phyloP scores from a whole-genome alignment of 2,797 vertebrate species.

The Microctenopoma steveboyesi region DNA sequence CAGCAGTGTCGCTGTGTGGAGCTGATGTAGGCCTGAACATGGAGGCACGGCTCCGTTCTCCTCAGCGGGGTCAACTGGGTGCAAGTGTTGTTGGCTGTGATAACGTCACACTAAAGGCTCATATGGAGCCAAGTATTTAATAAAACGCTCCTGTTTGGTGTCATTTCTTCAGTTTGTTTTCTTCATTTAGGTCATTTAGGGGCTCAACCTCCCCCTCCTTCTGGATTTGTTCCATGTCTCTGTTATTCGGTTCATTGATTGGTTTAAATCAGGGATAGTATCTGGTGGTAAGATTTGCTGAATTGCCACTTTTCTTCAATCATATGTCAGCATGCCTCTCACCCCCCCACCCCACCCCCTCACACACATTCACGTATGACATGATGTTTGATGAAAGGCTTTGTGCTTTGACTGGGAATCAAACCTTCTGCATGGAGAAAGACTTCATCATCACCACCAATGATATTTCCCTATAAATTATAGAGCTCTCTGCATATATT shows the following conservation, averaged over 20 bases:
- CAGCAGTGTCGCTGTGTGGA: slow-evolving; percentile 7
- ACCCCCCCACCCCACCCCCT: neutral
- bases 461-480: neutral
- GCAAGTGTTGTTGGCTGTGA: slow-evolving; percentile 28
- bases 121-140: neutral
- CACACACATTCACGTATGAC: slow-evolving; percentile 1
- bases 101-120: neutral
- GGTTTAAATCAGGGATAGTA: neutral
- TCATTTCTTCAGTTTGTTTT: neutral
- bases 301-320: neutral
- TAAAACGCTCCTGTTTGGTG: neutral
- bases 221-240: slow-evolving; percentile 36
- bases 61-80: slow-evolving; percentile 62
- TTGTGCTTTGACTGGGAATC: slow-evolving; percentile 12
- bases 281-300: neutral
- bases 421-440: slow-evolving; percentile 10
- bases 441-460: neutral
- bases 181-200: neutral
- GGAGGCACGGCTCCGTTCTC: slow-evolving; percentile 43
- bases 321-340: neutral
- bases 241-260: slow-evolving; percentile 21
- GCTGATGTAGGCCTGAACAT: slow-evolving; percentile 46
- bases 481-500: no score
- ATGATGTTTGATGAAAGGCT: neutral
- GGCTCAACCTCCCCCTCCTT: neutral